A percentile compares a stretch with the other conserved stretches of the same genome.
phyloP scores from a whole-genome alignment of 1,140 invertebrate species.

The Bombus pascuorum region DNA sequence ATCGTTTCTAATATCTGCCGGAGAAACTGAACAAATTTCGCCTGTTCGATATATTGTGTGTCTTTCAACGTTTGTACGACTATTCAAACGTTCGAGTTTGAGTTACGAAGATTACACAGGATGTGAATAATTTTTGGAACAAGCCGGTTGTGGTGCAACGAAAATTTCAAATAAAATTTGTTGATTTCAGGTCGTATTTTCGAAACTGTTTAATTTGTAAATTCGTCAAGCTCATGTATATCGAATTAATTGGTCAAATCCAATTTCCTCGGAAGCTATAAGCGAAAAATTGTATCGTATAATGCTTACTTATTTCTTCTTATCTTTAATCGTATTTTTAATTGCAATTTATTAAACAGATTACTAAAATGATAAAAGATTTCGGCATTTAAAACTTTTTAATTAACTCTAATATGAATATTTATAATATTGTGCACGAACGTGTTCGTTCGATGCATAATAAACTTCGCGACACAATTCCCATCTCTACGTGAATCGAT shows the following conservation, averaged over 20 bases:
- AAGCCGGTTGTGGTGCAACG: too few relatives aligned
- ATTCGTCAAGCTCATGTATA: too few relatives aligned
- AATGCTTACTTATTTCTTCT: not conserved
- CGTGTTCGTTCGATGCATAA: not conserved
- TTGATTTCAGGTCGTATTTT: too few relatives aligned
- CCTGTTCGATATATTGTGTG: too few relatives aligned
- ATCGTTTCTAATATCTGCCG: not conserved
- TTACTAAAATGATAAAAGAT: not conserved
- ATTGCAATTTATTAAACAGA: not conserved
- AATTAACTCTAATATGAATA: not conserved
- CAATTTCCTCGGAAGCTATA: too few relatives aligned
- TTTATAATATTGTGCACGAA: not conserved
- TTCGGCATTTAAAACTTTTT: not conserved
- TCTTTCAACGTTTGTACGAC: not conserved
- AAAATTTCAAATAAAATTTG: too few relatives aligned
- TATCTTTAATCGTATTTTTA: not conserved
- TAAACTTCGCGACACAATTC: not conserved
- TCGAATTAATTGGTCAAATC: too few relatives aligned
- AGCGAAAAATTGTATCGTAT: not conserved
- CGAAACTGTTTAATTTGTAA: too few relatives aligned
- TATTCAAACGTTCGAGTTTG: too few relatives aligned
- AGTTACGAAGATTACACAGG: too few relatives aligned
- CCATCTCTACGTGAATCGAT: not conserved
- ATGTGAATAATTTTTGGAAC: too few relatives aligned
- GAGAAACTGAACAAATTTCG: not conserved